A percentile compares a stretch with the other conserved stretches of the same genome.
These are phyloP conservation scores for Amazona vittata DNA, from an alignment of 2,113 vertebrate genomes.

Conservation along the genomic window DNA sequence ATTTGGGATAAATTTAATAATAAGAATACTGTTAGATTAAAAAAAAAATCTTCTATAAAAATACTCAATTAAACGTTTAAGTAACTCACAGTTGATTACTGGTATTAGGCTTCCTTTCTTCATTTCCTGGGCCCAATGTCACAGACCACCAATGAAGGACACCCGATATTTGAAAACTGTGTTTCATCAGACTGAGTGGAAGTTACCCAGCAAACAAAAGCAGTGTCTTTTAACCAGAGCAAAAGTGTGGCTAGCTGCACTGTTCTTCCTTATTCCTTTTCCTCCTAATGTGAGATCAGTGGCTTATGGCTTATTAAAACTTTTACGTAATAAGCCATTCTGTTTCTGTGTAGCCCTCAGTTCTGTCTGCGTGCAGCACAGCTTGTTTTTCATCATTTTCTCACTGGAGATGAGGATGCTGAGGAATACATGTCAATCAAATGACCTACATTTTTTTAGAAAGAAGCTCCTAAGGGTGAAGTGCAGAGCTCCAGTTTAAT, in stretches of 20 bases:
- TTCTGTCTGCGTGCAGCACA: constrained; percentile 13
- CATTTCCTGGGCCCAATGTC: background rate
- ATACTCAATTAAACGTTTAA: background rate
- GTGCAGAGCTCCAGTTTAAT: constrained; percentile 72
- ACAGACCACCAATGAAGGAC: background rate
- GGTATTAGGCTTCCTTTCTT: background rate
- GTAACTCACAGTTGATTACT: constrained; percentile 11
- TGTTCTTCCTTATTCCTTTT: background rate
- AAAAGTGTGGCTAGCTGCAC: background rate
- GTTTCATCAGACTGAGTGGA: background rate
- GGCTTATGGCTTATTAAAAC: background rate
- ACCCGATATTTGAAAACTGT: background rate
- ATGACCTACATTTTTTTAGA: constrained; percentile 77
- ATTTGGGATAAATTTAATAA: constrained; percentile 52
- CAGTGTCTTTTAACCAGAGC: background rate
- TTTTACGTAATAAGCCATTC: background rate
- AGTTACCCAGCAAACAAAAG: background rate
- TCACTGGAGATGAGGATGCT: constrained; percentile 29
- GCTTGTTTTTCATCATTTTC: constrained; percentile 9
- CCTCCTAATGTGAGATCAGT: background rate
- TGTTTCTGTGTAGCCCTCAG: background rate
- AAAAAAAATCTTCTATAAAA: background rate
- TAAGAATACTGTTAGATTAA: constrained; percentile 6
- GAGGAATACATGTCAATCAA: constrained; percentile 64
- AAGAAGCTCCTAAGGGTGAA: constrained; percentile 60